phyloP scores from a whole-genome alignment of 1,140 invertebrate species.

The Dinoponera quadriceps region DNA sequence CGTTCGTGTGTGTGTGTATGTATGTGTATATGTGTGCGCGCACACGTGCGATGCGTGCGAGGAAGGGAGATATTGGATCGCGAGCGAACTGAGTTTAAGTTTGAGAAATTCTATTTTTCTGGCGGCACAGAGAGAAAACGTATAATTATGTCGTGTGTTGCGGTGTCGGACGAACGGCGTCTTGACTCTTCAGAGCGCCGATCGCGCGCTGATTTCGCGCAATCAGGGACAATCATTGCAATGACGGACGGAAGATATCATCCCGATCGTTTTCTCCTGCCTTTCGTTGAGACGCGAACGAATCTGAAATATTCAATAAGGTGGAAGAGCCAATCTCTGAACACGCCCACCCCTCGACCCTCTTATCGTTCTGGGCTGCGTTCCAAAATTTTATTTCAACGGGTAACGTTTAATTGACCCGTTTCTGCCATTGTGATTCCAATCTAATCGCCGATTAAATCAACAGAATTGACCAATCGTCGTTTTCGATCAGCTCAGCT shows the following conservation, averaged over 20 bases:
- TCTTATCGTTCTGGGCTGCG: no score
- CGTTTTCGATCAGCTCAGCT: no score
- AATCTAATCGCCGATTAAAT: no score
- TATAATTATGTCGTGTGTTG: conserved; percentile 74
- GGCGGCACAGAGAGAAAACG: conserved; percentile 66
- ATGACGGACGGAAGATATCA: not conserved
- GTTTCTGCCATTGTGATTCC: no score
- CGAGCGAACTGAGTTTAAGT: conserved; percentile 81
- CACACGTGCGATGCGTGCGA: not conserved
- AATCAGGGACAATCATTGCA: not conserved
- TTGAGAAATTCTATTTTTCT: conserved; percentile 85
- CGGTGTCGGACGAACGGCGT: conserved; percentile 42
- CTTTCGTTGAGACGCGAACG: no score
- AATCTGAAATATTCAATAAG: no score
- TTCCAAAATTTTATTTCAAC: no score
- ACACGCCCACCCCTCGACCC: no score
- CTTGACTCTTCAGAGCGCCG: conserved; percentile 20
- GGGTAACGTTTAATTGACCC: no score
- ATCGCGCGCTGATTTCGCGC: not conserved
- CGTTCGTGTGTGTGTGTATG: not conserved
- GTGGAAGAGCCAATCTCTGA: no score
- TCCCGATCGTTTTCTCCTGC: not conserved
- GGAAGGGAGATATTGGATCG: not conserved
- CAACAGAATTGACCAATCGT: no score
- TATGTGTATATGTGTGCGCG: not conserved